Evolutionary conservation across 2,888 invertebrate genomes (phyloP).

Genomic region (Embidobia sp.): DNA sequence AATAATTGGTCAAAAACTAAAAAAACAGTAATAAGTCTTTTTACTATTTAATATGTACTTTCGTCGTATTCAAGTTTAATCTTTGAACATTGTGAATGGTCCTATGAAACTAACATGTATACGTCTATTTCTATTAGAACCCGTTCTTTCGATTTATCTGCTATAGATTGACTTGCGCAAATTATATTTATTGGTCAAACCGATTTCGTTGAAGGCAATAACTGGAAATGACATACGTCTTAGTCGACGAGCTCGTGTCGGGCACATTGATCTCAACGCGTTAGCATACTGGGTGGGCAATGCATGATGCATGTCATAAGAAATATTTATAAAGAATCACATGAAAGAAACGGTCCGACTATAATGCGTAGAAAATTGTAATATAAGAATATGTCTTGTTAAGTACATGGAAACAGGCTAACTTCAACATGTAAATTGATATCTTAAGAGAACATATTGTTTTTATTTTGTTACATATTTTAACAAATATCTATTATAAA

Average conservation of each 20-base stretch:
- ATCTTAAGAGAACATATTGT: too few species aligned
- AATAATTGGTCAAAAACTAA: too few species aligned
- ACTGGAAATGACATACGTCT: slow-evolving; percentile 64
- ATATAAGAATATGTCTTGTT: slow-evolving; percentile 12
- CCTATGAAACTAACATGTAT: slow-evolving; percentile 36
- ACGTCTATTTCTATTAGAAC: slow-evolving; percentile 59
- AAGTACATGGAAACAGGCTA: slow-evolving; percentile 18
- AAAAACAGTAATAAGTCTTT: too few species aligned
- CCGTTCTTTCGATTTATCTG: slow-evolving; percentile 44
- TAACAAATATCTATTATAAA: too few species aligned
- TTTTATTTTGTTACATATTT: too few species aligned
- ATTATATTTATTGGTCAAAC: slow-evolving; percentile 60
- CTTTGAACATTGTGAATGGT: too few species aligned
- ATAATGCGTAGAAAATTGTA: slow-evolving; percentile 17
- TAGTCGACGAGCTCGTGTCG: slow-evolving; percentile 38
- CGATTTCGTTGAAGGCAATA: slow-evolving; percentile 56
- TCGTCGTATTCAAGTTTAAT: slow-evolving; percentile 31
- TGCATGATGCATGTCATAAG: slow-evolving; percentile 27
- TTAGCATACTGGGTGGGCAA: slow-evolving; percentile 62
- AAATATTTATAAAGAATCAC: slow-evolving; percentile 44
- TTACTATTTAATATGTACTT: too few species aligned
- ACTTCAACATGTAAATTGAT: not conserved
- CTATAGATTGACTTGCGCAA: slow-evolving; percentile 45
- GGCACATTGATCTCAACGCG: slow-evolving; percentile 61
- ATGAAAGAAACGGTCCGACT: not conserved